Base-by-base conservation (phyloP, 1,140 invertebrate genomes). In the Ericerus pela region DNA sequence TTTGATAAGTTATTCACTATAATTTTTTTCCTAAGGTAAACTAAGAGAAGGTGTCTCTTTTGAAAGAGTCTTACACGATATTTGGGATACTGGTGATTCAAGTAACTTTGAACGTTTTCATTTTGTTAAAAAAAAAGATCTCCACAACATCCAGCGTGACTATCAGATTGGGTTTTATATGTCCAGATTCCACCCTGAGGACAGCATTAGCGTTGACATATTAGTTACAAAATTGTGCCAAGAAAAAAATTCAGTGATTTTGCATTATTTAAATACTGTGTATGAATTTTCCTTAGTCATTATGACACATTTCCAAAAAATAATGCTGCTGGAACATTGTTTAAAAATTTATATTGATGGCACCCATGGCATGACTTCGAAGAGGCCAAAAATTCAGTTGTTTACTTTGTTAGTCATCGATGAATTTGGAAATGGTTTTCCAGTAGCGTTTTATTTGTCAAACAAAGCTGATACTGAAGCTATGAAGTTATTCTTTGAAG, bases 371-470 rank as follows among this genome's bases (percentile, higher is more conserved):
- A 27, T 51, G 8, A 55, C 37, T 36, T 18, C 54, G 10, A n/a
- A n/a, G n/a, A n/a, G n/a, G n/a, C 51, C 58, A 28, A 36, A 53
- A 2, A 51, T 55, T 53, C 41, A 58, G 24, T 33, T 60, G n/a
- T 28, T 37, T 20, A 59, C 54, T 18, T 4, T 60, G n/a, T 20
- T 60, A 1, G 52, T 38, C 20, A 29, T 60, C 6, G 59, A 60
- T 52, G 57, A 54, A 24, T 55, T 38, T 37, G 37, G 28, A 27
- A 43, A 38, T 1, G 54, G 54, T 20, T 36, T 28, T 1, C 26
- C 59, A 26, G 53, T 52, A n/a, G 57, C 59, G 5, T 60, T 58
- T 29, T 54, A 31, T 36, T 59, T 60, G 5, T 30, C 57, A 12
- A 60, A 56, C 30, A 16, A 53, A 30, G 18, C 33, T 11, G 54